These are phyloP conservation scores for Drosophila neotestacea DNA, from an alignment of 2,888 invertebrate genomes.

Conservation along the genomic window DNA sequence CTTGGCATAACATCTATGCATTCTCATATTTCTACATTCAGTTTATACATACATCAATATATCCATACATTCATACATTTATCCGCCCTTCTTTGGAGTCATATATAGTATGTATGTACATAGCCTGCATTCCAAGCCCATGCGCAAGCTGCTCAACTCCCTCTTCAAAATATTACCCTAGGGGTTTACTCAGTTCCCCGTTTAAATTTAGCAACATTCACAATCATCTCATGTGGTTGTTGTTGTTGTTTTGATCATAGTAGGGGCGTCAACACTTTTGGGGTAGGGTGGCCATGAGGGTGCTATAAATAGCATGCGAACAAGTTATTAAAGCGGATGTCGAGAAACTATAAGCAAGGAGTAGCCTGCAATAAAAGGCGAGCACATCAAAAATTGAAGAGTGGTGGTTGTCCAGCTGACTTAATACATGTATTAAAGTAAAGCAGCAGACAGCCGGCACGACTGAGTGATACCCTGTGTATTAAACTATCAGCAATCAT, in stretches of 20 bases:
- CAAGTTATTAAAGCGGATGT: conserved; percentile 61
- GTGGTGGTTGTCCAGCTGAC: conserved; percentile 29
- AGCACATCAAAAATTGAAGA: conserved; percentile 10
- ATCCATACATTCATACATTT: neutral
- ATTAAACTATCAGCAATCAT: neutral
- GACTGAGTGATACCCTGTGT: neutral
- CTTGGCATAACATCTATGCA: conserved; percentile 1
- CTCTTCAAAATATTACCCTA: conserved; percentile 33
- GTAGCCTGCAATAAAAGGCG: conserved; percentile 34
- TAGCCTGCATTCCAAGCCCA: conserved; percentile 44
- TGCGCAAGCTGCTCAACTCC: conserved; percentile 21
- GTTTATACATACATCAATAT: neutral
- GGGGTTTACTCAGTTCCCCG: conserved; percentile 24
- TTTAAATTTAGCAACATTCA: conserved; percentile 56
- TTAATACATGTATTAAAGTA: neutral
- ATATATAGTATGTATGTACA: conserved; percentile 37
- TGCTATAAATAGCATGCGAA: conserved; percentile 65
- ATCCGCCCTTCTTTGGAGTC: conserved; percentile 19
- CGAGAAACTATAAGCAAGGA: conserved; percentile 37
- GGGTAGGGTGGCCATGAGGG: conserved; percentile 60
- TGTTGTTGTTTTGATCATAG: conserved; percentile 13
- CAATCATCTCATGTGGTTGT: conserved; percentile 3
- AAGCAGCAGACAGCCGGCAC: neutral
- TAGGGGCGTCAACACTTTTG: conserved; percentile 44
- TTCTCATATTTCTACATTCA: neutral